phyloP scores from a whole-genome alignment of 2,113 vertebrate species.

The mouse (Mus musculus) region GRCm39 chr16:70752501-70753000 shows the following conservation, averaged over 20 bases:
- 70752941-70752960: not conserved
- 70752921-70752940: too few relatives aligned
- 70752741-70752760: not conserved
- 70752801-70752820: not conserved
- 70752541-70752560: not conserved
- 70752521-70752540: not conserved
- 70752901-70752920: not conserved
- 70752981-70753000: not conserved
- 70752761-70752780: too few relatives aligned
- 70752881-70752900: not conserved
- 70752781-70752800: not conserved
- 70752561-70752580: not conserved
- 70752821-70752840: not conserved
- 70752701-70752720: not conserved
- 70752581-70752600: too few relatives aligned
- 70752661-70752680: not conserved
- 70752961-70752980: not conserved
- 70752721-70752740: not conserved
- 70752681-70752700: not conserved
- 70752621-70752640: not conserved
- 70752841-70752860: not conserved
- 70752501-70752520: not conserved
- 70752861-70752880: not conserved
- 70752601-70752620: not conserved
- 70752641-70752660: not conserved